A percentile compares a stretch with the other conserved stretches of the same genome.
Conservation (phyloP, 2,113 vertebrate species). For the Thinocorus orbignyianus region DNA sequence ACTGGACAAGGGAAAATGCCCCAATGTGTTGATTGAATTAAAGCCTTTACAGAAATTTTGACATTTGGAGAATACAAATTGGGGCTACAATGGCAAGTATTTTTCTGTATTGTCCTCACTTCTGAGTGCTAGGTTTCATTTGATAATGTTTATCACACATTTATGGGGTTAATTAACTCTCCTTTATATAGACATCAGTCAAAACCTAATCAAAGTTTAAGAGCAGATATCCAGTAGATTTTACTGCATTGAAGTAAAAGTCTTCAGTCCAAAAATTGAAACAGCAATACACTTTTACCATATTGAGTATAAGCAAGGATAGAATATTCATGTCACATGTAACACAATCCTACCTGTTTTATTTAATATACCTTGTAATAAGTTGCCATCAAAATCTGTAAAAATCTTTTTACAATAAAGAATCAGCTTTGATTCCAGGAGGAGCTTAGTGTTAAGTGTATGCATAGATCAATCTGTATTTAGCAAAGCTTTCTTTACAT, state of each 20-base stretch:
- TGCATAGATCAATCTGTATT: not conserved
- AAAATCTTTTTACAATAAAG: not conserved
- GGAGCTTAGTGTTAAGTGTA: not conserved
- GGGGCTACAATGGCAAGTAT: not conserved
- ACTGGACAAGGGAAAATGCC: not conserved
- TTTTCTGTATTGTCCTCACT: not conserved
- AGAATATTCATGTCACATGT: not conserved
- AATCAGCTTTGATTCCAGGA: not conserved
- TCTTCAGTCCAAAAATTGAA: not conserved
- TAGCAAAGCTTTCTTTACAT: not conserved
- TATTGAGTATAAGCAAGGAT: not conserved
- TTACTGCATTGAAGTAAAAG: not conserved
- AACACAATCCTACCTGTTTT: not conserved
- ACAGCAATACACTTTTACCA: not conserved
- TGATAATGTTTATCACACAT: not conserved
- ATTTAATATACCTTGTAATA: not conserved
- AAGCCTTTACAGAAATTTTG: not conserved
- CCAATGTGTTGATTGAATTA: not conserved
- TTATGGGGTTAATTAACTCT: not conserved
- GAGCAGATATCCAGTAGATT: not conserved
- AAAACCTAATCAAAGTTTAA: not conserved
- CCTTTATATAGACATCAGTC: not conserved
- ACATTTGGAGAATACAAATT: not conserved
- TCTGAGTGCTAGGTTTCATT: not conserved
- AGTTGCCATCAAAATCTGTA: not conserved